Conservation (phyloP, 2,113 vertebrate species). For the Bothrops jararaca region DNA sequence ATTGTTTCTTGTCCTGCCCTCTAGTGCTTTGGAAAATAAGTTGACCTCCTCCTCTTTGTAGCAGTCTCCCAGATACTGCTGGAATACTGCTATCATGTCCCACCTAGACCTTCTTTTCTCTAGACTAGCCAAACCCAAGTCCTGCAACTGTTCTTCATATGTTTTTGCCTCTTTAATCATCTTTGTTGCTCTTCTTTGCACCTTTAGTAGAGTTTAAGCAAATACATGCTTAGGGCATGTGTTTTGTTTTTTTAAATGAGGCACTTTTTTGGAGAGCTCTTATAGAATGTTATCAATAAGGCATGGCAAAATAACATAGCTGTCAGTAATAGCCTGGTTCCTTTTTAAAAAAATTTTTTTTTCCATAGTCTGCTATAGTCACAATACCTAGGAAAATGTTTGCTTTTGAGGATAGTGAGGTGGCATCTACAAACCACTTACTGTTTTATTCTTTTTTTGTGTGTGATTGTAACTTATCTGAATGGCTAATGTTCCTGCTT, state of each 20-base stretch:
- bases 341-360: background rate
- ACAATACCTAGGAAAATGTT: background rate
- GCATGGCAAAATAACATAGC: background rate
- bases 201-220: background rate
- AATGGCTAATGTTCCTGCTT: background rate
- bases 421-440: background rate
- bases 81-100: background rate
- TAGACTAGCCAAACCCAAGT: background rate
- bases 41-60: background rate
- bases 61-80: background rate
- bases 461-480: background rate
- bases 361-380: background rate
- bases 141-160: background rate
- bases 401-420: background rate
- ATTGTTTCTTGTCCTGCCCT: background rate
- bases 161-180: background rate
- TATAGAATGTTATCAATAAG: background rate
- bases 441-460: background rate
- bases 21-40: background rate
- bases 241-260: background rate
- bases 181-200: background rate
- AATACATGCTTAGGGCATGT: background rate
- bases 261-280: background rate
- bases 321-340: background rate
- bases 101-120: background rate